Percentiles rank a stretch among this genome's conserved stretches.
phyloP scores from a whole-genome alignment of 2,797 vertebrate species.

The Sitta carolinensis region DNA sequence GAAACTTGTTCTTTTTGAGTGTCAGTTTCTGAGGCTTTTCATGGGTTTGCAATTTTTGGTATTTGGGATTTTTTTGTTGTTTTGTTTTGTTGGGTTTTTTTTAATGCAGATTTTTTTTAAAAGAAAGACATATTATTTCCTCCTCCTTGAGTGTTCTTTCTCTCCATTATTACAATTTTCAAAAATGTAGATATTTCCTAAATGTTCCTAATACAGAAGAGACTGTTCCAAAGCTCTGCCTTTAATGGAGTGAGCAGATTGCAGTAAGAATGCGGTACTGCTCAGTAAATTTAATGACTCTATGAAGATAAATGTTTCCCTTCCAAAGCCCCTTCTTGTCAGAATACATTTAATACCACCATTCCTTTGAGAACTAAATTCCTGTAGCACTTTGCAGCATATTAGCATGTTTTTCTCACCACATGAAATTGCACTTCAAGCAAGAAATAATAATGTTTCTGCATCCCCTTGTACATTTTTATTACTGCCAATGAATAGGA shows the following conservation, averaged over 20 bases:
- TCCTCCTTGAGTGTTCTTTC: background rate
- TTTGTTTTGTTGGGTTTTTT: background rate
- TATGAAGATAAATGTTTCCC: conserved; percentile 86
- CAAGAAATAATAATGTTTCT: conserved; percentile 85
- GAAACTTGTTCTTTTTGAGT: background rate
- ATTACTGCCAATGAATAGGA: conserved; percentile 84
- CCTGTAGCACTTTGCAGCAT: conserved; percentile 80
- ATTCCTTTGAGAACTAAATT: conserved; percentile 83
- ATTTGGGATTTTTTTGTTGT: background rate
- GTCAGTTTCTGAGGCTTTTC: background rate
- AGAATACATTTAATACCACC: conserved; percentile 82
- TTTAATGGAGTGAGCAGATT: conserved; percentile 84
- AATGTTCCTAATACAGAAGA: conserved; percentile 67
- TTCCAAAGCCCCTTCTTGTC: conserved; percentile 82
- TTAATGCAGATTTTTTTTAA: background rate
- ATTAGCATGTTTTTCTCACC: conserved; percentile 82
- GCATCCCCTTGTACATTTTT: conserved; percentile 82
- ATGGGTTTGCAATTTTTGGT: background rate
- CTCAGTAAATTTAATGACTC: conserved; percentile 86
- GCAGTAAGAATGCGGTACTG: conserved; percentile 76
- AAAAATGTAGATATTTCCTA: conserved; percentile 51
- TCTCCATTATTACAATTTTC: conserved; percentile 62
- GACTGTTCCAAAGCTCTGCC: conserved; percentile 70
- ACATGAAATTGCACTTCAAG: conserved; percentile 83
- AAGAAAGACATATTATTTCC: conserved; percentile 36